Evolutionary conservation across 2,888 invertebrate genomes (phyloP).

Genomic region (Pherbina coryleti): DNA sequence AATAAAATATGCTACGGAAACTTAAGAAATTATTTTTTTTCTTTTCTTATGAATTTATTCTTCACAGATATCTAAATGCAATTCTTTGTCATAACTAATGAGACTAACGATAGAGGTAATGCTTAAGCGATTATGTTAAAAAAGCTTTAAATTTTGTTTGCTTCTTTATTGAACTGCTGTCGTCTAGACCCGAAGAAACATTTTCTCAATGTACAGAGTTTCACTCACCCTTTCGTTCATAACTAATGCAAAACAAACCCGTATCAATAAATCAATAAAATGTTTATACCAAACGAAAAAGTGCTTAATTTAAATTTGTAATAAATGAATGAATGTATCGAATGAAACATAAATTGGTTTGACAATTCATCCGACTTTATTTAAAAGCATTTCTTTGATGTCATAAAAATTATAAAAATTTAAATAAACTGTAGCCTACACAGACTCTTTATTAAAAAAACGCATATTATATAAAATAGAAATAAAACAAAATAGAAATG

Average conservation of each 20-base stretch:
- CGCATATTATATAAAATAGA: neutral
- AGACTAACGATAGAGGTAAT: slow-evolving; percentile 1
- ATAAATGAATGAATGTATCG: neutral
- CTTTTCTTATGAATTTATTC: too few species aligned
- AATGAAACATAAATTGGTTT: neutral
- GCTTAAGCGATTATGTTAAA: slow-evolving; percentile 33
- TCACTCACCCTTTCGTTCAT: neutral
- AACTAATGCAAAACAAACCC: slow-evolving; percentile 3
- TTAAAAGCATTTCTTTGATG: slow-evolving; percentile 26
- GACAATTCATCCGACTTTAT: slow-evolving; percentile 9
- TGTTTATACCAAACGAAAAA: slow-evolving; percentile 10
- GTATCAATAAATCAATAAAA: slow-evolving; percentile 17
- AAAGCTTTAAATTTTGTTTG: neutral
- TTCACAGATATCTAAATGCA: too few species aligned
- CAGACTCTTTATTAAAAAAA: neutral
- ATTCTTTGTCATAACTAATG: too few species aligned
- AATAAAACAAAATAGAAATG: slow-evolving; percentile 17
- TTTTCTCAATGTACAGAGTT: slow-evolving; percentile 18
- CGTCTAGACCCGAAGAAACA: neutral
- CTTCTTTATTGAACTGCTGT: neutral
- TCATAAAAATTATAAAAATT: slow-evolving; percentile 42
- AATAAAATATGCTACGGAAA: too few species aligned
- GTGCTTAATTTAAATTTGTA: slow-evolving; percentile 17
- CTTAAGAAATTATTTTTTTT: too few species aligned
- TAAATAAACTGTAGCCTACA: neutral